Evolutionary conservation across 1,140 invertebrate species (phyloP), one percentile per base, ranked within the genome.

Genomic region (Drosophila cardini): DNA sequence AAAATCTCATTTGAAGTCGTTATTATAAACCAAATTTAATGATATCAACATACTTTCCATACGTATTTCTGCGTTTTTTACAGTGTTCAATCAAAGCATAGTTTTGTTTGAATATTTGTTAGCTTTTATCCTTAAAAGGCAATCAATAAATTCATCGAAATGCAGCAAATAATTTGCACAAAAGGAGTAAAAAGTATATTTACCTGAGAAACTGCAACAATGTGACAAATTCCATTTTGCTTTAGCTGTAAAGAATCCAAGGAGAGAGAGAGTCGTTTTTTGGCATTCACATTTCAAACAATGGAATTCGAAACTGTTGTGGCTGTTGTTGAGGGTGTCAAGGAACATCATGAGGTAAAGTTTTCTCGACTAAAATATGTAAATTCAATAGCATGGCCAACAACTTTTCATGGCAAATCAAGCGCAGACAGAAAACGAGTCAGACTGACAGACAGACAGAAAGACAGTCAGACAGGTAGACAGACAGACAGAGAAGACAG

Each of bases 121-220:
- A 10, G 21, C 56, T 50, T 57, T 42, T 42, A 4, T 32, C 4
- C 6, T 36, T 45, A 11, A 21, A 61, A 60, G 63, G 30, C 75
- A 85, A 82, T 82, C 82, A 86, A 82, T 86, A 86, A 81, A 81
- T 78, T 75, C 48, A 69, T 75, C 65, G 42, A 64, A 80, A 77
- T 73, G 42, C 50, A 50, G 71, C 57, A 76, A 81, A 78, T 78
- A 82, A 87, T 85, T 80, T 71, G 45, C 62, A 69, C 77, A 77
- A 72, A 73, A 71, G 61, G 61, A 46, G 36, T 32, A 32, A 34
- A 55, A 56, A 58, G 53, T 64, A 55, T 13, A 60, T 61, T 69
- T 55, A 53, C 56, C 38, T 34, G 18, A 32, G 11, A 58, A 38
- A 53, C 9, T 42, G 46, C 48, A 45, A 18, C 18, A 18, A 32